Base-by-base conservation (phyloP, 2,888 invertebrate genomes). In the Cephus runcator region DNA sequence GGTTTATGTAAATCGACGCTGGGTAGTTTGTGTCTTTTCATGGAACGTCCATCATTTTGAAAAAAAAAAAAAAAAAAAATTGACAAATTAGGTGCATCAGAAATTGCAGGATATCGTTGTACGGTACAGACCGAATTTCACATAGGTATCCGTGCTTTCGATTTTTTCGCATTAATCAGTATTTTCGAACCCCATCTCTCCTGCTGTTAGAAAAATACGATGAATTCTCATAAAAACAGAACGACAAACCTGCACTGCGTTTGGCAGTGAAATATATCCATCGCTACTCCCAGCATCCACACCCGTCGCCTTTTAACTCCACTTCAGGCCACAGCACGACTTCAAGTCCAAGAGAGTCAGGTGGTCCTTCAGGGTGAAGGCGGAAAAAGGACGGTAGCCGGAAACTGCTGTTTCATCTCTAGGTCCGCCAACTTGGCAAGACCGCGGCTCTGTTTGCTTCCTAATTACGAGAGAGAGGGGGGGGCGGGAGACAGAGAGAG, bases 391-490 rank as follows among this genome's bases (percentile, higher is more conserved):
- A 85, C 79, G 81, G 79, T 79, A 80, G 82, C 81, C 81, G 87
- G 85, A 86, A 87, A 87, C 88, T 88, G 87, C 88, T 88, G 88
- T 87, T 88, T 88, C 88, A 88, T 88, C 87, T 85, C 84, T 77
- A 84, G 87, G 85, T 86, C 81, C 85, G 88, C 88, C 87, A 88
- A 88, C 85, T 88, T 88, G 88, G 88, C 87, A 87, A 87, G 88
- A 87, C 86, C 85, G 83, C 86, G 82, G 84, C 78, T 84, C 88
- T 88, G 88, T 88, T 88, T 88, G 88, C 88, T 88, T 87, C 88
- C 88, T 88, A 88, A 88, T 88, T 88, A 88, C 86, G 84, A 82
- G 83, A 81, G 83, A 69, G 73, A 36, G 34, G 23, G 15, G 30
- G 40, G 31, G 34, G 33, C 3, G 31, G 33, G 40, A 40, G 23